These are phyloP conservation scores for Oenanthe melanoleuca DNA, from an alignment of 2,113 vertebrate species.

Conservation along the genomic window DNA sequence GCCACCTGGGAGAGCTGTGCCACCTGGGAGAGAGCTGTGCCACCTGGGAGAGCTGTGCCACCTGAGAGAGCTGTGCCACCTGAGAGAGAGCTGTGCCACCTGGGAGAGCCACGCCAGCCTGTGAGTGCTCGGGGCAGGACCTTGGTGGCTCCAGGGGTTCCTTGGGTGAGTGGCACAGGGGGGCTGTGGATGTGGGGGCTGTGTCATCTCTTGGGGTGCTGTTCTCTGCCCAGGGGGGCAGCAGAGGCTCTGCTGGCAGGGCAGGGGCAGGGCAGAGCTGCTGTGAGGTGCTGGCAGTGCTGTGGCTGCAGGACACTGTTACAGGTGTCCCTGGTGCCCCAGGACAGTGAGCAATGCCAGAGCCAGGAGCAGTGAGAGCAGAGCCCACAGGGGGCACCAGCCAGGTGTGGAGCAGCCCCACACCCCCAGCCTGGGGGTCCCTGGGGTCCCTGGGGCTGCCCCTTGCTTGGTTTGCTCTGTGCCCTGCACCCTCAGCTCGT, in stretches of 20 bases:
- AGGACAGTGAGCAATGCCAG: not conserved
- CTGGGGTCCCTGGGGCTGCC: not conserved
- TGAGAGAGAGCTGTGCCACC: not conserved
- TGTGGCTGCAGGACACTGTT: not conserved
- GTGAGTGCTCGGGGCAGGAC: not conserved
- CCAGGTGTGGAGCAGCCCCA: not conserved
- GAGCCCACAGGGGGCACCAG: not conserved
- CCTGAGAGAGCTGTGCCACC: too few relatives aligned
- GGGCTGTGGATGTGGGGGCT: not conserved
- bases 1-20: not conserved
- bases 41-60: not conserved
- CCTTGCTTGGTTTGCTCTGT: not conserved
- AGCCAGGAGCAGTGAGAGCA: not conserved
- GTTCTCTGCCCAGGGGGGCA: not conserved
- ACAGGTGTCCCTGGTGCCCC: accelerated
- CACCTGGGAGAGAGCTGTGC: too few relatives aligned
- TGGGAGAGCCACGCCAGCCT: not conserved
- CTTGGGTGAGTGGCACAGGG: not conserved
- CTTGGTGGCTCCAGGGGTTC: not conserved
- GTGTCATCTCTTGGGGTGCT: not conserved
- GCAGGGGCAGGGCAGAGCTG: not conserved
- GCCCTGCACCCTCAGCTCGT: not conserved
- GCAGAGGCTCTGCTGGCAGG: not conserved
- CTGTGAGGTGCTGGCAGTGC: not conserved
- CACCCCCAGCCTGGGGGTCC: accelerated